These are phyloP conservation scores for Andrena trimmerana DNA, from an alignment of 2,888 invertebrate species.

Conservation along the genomic window DNA sequence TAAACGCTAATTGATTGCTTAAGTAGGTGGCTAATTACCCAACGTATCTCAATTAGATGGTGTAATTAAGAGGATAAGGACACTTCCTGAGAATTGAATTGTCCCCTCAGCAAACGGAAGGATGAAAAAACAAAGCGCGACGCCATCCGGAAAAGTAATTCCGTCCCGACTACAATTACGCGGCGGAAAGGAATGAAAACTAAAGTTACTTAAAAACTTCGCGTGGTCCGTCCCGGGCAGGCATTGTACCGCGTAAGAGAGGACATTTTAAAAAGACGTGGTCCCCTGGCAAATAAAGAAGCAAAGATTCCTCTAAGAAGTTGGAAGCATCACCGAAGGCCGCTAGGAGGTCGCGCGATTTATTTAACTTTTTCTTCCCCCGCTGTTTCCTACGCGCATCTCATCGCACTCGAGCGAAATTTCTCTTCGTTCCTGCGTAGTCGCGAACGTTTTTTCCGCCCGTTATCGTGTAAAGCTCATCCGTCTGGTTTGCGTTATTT, in stretches of 20 bases:
- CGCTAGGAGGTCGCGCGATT: slow-evolving; percentile 72
- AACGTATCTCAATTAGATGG: background rate
- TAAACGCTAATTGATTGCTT: no score
- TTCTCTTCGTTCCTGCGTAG: slow-evolving; percentile 56
- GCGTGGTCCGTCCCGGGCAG: slow-evolving; percentile 19
- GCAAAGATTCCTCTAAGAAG: slow-evolving; percentile 69
- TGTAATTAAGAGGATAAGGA: background rate
- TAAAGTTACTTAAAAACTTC: slow-evolving; percentile 48
- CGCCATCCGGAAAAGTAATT: background rate
- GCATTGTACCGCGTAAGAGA: slow-evolving; percentile 42
- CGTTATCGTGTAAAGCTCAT: slow-evolving; percentile 72
- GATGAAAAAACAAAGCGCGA: slow-evolving; percentile 10
- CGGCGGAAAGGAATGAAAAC: slow-evolving; percentile 22
- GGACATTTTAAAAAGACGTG: slow-evolving; percentile 59
- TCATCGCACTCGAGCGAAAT: slow-evolving; percentile 73
- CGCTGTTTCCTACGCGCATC: slow-evolving; percentile 65
- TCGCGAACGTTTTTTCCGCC: slow-evolving; percentile 52
- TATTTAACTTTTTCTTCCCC: slow-evolving; percentile 78
- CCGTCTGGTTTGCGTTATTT: slow-evolving; percentile 70
- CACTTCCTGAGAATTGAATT: slow-evolving; percentile 34
- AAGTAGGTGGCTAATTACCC: background rate
- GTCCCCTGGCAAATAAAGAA: slow-evolving; percentile 74
- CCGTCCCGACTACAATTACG: background rate
- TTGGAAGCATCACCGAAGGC: slow-evolving; percentile 58
- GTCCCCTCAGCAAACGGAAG: background rate